Evolutionary conservation across 2,888 invertebrate species (phyloP).

Genomic region (Loripinus fragilis): DNA sequence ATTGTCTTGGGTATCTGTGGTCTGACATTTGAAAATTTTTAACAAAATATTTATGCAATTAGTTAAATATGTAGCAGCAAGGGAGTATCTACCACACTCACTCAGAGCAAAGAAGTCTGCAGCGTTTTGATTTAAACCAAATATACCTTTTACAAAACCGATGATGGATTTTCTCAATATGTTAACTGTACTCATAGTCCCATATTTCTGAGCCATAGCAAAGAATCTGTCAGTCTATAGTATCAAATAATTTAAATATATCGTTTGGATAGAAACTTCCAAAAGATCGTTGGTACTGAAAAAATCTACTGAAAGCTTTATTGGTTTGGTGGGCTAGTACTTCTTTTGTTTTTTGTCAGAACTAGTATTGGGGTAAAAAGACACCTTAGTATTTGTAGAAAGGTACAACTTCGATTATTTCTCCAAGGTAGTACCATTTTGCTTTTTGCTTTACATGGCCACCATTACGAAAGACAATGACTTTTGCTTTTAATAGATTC

Average conservation of each 20-base stretch:
- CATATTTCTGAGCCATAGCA: constrained; percentile 14
- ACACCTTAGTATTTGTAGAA: constrained; percentile 24
- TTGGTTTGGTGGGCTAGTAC: constrained; percentile 12
- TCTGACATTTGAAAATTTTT: not conserved
- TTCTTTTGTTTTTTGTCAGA: constrained; percentile 9
- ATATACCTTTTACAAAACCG: constrained; percentile 14
- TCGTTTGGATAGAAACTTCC: not conserved
- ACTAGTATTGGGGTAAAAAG: constrained; percentile 15
- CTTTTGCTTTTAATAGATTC: not conserved
- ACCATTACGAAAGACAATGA: not conserved
- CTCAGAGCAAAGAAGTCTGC: constrained; percentile 12
- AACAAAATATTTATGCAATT: not conserved
- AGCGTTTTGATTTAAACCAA: not conserved
- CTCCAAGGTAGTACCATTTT: constrained; percentile 7
- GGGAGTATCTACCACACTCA: not conserved
- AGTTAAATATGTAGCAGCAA: not conserved
- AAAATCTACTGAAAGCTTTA: not conserved
- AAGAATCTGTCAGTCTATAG: constrained; percentile 3
- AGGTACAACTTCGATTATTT: constrained; percentile 7
- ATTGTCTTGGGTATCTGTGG: no score
- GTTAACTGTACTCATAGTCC: constrained; percentile 17
- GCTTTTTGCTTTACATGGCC: constrained; percentile 15
- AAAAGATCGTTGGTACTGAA: not conserved
- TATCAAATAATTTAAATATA: constrained; percentile 24
- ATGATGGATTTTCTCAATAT: not conserved